Evolutionary conservation across 2,888 invertebrate species (phyloP), one percentile per base, ranked within the genome.

Genomic region (Heliconius charithonia): DNA sequence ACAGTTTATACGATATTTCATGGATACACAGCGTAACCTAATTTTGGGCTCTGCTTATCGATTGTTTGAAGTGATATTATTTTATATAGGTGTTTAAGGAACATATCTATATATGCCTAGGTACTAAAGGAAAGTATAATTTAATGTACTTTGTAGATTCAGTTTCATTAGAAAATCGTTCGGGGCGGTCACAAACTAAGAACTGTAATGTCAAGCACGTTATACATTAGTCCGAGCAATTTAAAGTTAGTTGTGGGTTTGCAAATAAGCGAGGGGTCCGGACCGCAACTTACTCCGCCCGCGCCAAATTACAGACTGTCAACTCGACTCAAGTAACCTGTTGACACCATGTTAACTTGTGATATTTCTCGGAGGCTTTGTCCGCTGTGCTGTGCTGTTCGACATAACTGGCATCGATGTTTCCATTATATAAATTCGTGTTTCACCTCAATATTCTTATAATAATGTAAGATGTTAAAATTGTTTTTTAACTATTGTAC

Each of bases 261-360:
- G 88, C 92, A 93, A 92, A 93, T 92, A 92, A 90, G 89, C 89
- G 89, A 87, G 87, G 89, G 87, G 87, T 86, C 87, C 86, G 87
- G 87, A 89, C 88, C 88, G 83, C 89, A 92, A 91, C 86, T 92
- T 91, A 87, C 89, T 89, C 89, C 88, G 86, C 86, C 85, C 86
- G 85, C 87, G 88, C 89, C 90, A 93, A 94, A 93, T 94, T 93
- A 93, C 91, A 92, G 91, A 90, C 91, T 90, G 91, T 90, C 91
- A 90, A 90, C 90, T 92, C 87, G 87, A 89, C 91, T 93, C 92
- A 91, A 93, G 93, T 92, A 92, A 94, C 93, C 93, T 93, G 93
- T 93, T 94, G 94, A 92, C 92, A 89, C 87, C 89, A 85, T 85
- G 88, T 89, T 89, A 89, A 88, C 89, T 91, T 88, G 87, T 86